Conservation (phyloP, 2,888 invertebrate genomes). For the Athalia rosae region DNA sequence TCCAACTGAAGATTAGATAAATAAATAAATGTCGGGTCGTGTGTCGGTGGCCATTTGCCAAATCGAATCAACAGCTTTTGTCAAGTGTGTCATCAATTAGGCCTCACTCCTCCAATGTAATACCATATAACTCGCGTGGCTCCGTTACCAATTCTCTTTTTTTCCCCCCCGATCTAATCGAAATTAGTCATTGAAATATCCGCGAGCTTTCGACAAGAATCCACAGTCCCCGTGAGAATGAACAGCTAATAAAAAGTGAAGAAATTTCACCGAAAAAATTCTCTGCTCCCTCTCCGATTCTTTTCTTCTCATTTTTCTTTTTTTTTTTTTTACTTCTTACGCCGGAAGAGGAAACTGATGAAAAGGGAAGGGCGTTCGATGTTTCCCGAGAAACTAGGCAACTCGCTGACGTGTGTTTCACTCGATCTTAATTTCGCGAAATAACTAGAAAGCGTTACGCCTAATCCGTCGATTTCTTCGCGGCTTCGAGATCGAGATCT, state of each 20-base stretch:
- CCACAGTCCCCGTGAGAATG: too few relatives aligned
- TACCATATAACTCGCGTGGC: neutral
- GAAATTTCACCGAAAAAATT: too few relatives aligned
- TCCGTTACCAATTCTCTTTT: neutral
- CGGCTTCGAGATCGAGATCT: too few relatives aligned
- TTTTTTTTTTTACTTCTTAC: neutral
- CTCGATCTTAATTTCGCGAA: conserved; percentile 1
- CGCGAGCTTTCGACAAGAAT: neutral
- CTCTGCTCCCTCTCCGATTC: too few relatives aligned
- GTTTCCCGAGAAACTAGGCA: neutral
- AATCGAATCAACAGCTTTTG: conserved; percentile 27
- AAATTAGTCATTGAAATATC: neutral
- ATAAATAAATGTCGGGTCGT: neutral
- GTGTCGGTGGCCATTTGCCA: neutral
- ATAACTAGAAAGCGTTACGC: neutral
- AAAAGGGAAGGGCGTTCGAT: conserved; percentile 7
- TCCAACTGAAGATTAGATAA: neutral
- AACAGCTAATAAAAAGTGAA: too few relatives aligned
- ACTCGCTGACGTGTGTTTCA: neutral
- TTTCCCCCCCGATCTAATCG: neutral
- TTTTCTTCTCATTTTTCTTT: neutral
- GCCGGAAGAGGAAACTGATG: conserved; percentile 4
- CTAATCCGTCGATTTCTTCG: neutral
- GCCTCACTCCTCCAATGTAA: neutral
- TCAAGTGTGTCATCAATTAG: conserved; percentile 25